Conservation (phyloP, 2,113 vertebrate species). For the Xiphophorus maculatus region DNA sequence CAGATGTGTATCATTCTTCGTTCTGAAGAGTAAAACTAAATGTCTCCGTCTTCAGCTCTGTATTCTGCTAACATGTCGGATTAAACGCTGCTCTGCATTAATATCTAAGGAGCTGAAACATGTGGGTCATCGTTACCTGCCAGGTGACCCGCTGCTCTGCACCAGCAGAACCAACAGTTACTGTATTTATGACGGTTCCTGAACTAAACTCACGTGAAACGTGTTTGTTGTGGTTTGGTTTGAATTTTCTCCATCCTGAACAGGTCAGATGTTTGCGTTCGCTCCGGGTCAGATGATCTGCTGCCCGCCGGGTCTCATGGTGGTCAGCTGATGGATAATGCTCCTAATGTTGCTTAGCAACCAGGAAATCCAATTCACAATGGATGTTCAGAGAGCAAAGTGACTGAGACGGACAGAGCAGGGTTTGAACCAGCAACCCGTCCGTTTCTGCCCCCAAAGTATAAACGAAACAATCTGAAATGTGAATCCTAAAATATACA, state of each 20-base stretch:
- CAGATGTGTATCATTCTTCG: not conserved
- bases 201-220: too few relatives aligned
- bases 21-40: too few relatives aligned
- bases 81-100: not conserved
- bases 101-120: not conserved
- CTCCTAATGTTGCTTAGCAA: not conserved
- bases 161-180: not conserved
- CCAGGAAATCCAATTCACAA: not conserved
- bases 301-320: too few relatives aligned
- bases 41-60: too few relatives aligned
- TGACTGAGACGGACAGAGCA: too few relatives aligned
- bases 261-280: not conserved
- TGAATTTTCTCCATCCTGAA: not conserved
- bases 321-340: not conserved
- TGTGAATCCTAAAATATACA: not conserved
- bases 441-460: not conserved
- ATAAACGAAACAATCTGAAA: not conserved
- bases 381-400: not conserved
- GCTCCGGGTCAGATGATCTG: not conserved
- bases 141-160: not conserved
- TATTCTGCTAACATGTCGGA: not conserved
- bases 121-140: not conserved
- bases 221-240: not conserved
- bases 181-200: not conserved
- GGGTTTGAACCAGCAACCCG: too few relatives aligned